These are phyloP conservation scores for Bradypodion ventrale DNA, from an alignment of 2,797 vertebrate species.

Conservation along the genomic window DNA sequence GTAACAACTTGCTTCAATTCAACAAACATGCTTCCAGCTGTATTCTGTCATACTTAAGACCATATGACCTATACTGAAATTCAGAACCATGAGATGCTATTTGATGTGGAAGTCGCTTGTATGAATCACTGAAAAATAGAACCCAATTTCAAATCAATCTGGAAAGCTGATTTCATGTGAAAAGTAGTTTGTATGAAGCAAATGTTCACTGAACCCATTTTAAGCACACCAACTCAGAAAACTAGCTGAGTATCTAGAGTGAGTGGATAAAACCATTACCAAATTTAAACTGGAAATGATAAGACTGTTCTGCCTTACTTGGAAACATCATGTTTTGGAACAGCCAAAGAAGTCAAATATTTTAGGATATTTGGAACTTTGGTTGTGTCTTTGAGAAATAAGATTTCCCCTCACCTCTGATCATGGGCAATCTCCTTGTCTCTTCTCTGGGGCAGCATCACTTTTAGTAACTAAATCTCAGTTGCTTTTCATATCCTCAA, in stretches of 20 bases:
- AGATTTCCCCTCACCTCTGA: neutral
- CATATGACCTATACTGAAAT: neutral
- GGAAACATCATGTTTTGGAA: neutral
- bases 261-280: neutral
- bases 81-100: neutral
- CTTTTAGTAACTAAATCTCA: neutral
- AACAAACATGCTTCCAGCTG: neutral
- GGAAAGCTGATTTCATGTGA: neutral
- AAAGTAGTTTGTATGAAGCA: too few relatives aligned
- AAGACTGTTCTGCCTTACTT: neutral
- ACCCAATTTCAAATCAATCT: neutral
- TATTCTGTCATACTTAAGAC: neutral
- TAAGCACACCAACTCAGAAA: too few relatives aligned
- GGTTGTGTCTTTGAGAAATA: neutral
- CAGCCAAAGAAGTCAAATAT: neutral
- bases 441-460: neutral
- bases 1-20: neutral
- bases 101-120: neutral
- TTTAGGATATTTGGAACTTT: neutral
- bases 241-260: too few relatives aligned
- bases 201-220: too few relatives aligned
- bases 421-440: too few relatives aligned
- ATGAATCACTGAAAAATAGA: neutral
- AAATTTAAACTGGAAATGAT: neutral
- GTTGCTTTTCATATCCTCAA: neutral